These are phyloP conservation scores for Frankliniella fusca DNA, from an alignment of 2,888 invertebrate genomes.

Conservation along the genomic window DNA sequence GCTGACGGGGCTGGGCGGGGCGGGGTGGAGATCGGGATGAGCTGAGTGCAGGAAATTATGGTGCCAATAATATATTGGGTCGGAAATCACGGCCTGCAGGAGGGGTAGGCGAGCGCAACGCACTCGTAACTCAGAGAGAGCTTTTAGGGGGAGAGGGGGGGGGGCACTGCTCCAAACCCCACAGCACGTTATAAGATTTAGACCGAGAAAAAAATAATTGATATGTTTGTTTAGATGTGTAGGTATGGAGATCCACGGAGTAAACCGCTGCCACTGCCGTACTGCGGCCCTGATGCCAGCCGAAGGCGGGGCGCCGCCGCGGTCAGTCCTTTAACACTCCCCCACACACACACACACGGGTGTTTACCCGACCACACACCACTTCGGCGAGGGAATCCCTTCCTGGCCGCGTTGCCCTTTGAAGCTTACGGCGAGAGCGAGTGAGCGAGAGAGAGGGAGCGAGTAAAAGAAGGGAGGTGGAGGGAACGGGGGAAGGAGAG, in stretches of 20 bases:
- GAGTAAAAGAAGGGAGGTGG: neutral
- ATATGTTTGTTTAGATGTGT: too few relatives aligned
- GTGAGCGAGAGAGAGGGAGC: neutral
- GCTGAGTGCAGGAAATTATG: neutral
- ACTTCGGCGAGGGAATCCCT: neutral
- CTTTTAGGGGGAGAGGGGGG: neutral
- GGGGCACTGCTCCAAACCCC: neutral
- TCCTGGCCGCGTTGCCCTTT: neutral
- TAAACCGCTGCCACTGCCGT: too few relatives aligned
- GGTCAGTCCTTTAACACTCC: too few relatives aligned
- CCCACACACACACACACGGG: too few relatives aligned
- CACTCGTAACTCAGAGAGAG: neutral
- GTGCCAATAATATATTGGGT: conserved; percentile 1
- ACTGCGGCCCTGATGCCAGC: too few relatives aligned
- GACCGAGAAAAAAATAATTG: too few relatives aligned
- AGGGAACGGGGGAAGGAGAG: neutral
- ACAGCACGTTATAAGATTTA: too few relatives aligned
- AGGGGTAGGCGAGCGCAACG: neutral
- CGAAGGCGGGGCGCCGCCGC: too few relatives aligned
- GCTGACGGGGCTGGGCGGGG: neutral
- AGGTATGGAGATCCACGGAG: too few relatives aligned
- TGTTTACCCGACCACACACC: neutral
- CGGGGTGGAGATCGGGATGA: neutral
- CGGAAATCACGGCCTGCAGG: neutral
- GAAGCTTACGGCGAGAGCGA: neutral